phyloP scores from a whole-genome alignment of 2,888 invertebrate genomes.

The Sesia apiformis region DNA sequence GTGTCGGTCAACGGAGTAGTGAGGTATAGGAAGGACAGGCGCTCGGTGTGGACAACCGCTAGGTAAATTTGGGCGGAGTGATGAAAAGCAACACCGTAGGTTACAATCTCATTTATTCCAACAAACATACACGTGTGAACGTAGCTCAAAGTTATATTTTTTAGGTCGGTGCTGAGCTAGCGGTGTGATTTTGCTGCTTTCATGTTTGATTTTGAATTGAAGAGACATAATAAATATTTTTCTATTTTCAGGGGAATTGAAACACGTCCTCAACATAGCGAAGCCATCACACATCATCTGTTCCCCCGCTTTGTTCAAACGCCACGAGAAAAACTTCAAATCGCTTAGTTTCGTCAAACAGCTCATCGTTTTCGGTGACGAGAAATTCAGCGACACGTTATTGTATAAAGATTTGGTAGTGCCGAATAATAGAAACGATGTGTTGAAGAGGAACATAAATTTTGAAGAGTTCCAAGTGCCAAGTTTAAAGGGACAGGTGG shows the following conservation, averaged over 20 bases:
- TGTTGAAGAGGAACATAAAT: conserved; percentile 21
- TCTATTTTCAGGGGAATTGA: conserved; percentile 39
- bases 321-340: conserved; percentile 24
- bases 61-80: too few relatives aligned
- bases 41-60: too few relatives aligned
- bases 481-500: conserved; percentile 34
- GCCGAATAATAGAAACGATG: conserved; percentile 2
- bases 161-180: too few relatives aligned
- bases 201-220: too few relatives aligned
- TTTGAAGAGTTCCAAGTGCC: conserved; percentile 32
- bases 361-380: conserved; percentile 36
- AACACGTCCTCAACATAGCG: conserved; percentile 36
- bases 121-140: too few relatives aligned
- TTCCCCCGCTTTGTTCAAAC: conserved; percentile 34
- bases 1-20: too few relatives aligned
- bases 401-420: conserved; percentile 30
- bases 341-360: conserved; percentile 23
- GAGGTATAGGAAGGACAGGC: too few relatives aligned
- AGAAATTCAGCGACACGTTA: conserved; percentile 18
- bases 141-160: too few relatives aligned
- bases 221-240: conserved; percentile 3
- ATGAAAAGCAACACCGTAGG: too few relatives aligned
- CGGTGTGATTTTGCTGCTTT: too few relatives aligned
- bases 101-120: too few relatives aligned
- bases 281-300: conserved; percentile 43